Base-by-base conservation (phyloP, 1,140 invertebrate genomes). In the Monomorium pharaonis region DNA sequence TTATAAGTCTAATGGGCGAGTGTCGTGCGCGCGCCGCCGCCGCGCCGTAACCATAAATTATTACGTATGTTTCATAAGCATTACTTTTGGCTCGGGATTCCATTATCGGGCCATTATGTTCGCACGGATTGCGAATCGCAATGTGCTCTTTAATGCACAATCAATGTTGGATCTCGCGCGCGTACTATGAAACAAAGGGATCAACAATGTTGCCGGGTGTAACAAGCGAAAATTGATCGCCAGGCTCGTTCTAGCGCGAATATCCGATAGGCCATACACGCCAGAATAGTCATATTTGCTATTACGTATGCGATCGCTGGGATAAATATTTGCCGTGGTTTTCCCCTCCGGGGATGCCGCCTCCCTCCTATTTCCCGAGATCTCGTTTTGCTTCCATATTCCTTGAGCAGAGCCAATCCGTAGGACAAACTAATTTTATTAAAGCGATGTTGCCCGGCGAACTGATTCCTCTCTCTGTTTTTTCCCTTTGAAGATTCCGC, bases 351-450 rank as follows among this genome's bases (percentile, higher is more conserved):
- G 18, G 30, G 18, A 33, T 42, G n/a, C 24, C n/a, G n/a, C n/a
- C n/a, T n/a, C n/a, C n/a, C 3, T 37, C 1, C 51, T 42, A 60
- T 74, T n/a, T 47, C 14, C 18, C n/a, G 49, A 12, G 33, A 47
- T 16, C 14, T 10, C 14, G 14, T 33, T 33, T 54, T 33, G 62
- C 58, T 69, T 49, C 56, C 30, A 24, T 86, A 37, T 85, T 60
- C 47, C 60, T 74, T 70, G 72, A 84, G 33, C 72, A 18, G 77
- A 77, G 72, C 33, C 56, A 86, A 83, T 88, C 89, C 86, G 33
- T 83, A 87, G 86, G 87, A 91, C 87, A 92, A 93, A 92, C 89
- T 93, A 93, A 94, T 93, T 93, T 92, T 89, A 89, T 89, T 92
- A 93, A 93, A 93, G 91, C 87, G 90, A 90, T 86, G 86, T 75